Conservation (phyloP, 2,113 vertebrate genomes). For the Capreolus pygargus region DNA sequence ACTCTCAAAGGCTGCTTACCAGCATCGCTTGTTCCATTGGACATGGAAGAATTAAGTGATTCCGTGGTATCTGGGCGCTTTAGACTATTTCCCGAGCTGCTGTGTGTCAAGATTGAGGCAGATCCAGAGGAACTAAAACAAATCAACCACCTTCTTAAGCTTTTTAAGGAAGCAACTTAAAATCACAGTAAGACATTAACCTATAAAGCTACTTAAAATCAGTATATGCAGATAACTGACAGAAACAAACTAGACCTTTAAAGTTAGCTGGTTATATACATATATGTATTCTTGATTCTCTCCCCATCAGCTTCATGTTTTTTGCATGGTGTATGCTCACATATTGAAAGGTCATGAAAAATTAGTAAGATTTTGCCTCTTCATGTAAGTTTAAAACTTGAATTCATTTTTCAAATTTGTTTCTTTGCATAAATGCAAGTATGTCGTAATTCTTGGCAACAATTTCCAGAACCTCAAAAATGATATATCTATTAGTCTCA, state of each 20-base stretch:
- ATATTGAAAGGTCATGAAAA: not conserved
- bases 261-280: not conserved
- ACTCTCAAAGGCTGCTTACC: slow-evolving; percentile 79
- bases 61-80: slow-evolving; percentile 95
- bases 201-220: not conserved
- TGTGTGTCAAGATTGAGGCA: slow-evolving; percentile 83
- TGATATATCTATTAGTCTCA: not conserved
- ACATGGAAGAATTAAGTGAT: slow-evolving; percentile 96
- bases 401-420: not conserved
- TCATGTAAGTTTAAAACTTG: not conserved
- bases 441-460: not conserved
- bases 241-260: not conserved
- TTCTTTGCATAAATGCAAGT: not conserved
- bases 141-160: not conserved
- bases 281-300: not conserved
- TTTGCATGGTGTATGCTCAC: not conserved
- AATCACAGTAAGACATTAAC: not conserved
- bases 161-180: slow-evolving; percentile 2
- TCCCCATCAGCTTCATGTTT: not conserved
- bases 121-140: slow-evolving; percentile 86
- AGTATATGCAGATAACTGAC: not conserved
- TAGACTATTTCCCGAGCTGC: slow-evolving; percentile 87
- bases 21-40: slow-evolving; percentile 96
- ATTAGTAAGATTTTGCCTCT: not conserved
- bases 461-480: slow-evolving; percentile 23